phyloP scores from a whole-genome alignment of 2,888 invertebrate genomes.

The Drosophila ezoana region DNA sequence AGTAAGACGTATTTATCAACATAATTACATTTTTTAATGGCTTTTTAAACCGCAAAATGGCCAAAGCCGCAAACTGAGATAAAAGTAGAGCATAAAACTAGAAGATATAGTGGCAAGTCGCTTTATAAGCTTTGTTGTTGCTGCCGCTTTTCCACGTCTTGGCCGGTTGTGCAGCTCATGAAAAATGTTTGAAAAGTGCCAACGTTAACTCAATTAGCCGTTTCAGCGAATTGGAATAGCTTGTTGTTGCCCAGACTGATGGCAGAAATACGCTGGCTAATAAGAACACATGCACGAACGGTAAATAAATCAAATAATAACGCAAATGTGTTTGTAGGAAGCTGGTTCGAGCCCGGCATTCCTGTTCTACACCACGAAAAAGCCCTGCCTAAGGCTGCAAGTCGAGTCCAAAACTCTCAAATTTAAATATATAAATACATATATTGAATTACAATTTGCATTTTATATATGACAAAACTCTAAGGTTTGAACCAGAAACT shows the following conservation, averaged over 20 bases:
- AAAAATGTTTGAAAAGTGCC: constrained; percentile 10
- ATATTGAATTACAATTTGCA: no score
- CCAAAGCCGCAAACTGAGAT: constrained; percentile 60
- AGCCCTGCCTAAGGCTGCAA: no score
- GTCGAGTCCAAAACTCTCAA: no score
- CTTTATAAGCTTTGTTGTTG: constrained; percentile 9
- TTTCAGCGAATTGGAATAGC: constrained; percentile 14
- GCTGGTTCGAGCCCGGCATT: no score
- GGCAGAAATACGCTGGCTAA: not conserved
- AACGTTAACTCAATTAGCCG: constrained; percentile 43
- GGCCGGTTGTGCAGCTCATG: not conserved
- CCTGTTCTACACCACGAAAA: no score
- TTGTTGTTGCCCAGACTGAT: not conserved
- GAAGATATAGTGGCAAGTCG: constrained; percentile 20
- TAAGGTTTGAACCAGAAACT: no score
- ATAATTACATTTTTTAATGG: constrained; percentile 84
- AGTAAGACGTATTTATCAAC: constrained; percentile 81
- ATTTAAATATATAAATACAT: no score
- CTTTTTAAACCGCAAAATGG: constrained; percentile 82
- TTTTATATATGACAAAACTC: no score
- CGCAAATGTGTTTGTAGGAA: no score
- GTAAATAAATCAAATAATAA: no score
- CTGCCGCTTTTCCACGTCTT: not conserved
- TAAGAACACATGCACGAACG: no score
- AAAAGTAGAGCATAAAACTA: constrained; percentile 49